Evolutionary conservation across 2,888 invertebrate genomes (phyloP).

Genomic region (Ormyrus labotus): DNA sequence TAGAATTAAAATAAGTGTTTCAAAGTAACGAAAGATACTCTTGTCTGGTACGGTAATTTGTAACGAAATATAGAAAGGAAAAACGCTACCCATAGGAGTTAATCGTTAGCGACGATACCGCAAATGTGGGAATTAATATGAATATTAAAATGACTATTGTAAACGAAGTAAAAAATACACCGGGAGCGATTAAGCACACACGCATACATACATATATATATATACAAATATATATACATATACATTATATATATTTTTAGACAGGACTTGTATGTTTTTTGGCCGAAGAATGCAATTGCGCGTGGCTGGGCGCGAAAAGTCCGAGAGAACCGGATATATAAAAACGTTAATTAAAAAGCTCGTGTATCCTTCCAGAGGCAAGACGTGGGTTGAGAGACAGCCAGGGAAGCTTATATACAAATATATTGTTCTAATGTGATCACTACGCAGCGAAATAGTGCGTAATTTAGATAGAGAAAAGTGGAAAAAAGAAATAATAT

Average conservation of each 20-base stretch:
- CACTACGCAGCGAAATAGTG: conserved; percentile 56
- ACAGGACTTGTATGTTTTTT: conserved; percentile 67
- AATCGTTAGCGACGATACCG: conserved; percentile 52
- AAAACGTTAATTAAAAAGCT: conserved; percentile 41
- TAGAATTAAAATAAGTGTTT: not conserved
- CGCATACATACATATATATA: conserved; percentile 60
- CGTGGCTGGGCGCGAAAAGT: conserved; percentile 54
- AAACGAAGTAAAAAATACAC: conserved; percentile 57
- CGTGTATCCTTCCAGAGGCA: conserved; percentile 58
- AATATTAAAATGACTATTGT: conserved; percentile 51
- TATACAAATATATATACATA: conserved; percentile 58
- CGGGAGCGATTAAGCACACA: conserved; percentile 59
- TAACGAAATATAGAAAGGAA: conserved; percentile 55
- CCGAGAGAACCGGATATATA: conserved; percentile 36
- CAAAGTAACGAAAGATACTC: conserved; percentile 38
- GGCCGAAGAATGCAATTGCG: conserved; percentile 58
- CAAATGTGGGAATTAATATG: conserved; percentile 50
- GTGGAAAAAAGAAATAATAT: conserved; percentile 9
- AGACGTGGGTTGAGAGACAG: conserved; percentile 58
- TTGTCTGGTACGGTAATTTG: conserved; percentile 38
- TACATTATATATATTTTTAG: conserved; percentile 68
- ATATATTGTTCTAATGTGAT: conserved; percentile 59
- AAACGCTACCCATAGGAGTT: conserved; percentile 51
- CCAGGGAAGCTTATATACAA: conserved; percentile 59
- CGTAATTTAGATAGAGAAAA: conserved; percentile 53